Evolutionary conservation across 2,888 invertebrate genomes (phyloP).

Genomic region (Drosophila tanythrix): DNA sequence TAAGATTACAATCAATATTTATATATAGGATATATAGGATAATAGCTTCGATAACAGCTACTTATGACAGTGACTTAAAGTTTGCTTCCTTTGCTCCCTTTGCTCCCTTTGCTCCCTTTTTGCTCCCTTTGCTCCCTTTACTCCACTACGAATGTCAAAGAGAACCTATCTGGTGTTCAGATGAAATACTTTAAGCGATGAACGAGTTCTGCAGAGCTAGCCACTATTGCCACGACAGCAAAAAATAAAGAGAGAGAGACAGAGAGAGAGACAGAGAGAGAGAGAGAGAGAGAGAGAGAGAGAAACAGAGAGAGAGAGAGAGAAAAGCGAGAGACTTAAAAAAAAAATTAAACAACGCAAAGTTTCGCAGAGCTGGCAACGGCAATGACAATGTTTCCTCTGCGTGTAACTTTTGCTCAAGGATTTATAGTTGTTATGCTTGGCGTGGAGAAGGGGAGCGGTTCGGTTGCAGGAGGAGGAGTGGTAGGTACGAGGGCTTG

Average conservation of each 20-base stretch:
- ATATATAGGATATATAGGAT: too few species aligned
- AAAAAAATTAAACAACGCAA: constrained; percentile 53
- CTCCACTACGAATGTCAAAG: neutral
- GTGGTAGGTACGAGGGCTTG: constrained; percentile 6
- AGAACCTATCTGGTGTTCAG: constrained; percentile 1
- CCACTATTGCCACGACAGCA: neutral
- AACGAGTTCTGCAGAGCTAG: neutral
- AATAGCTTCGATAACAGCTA: too few species aligned
- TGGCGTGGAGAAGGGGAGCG: constrained; percentile 2
- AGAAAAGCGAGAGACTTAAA: neutral
- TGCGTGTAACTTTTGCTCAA: constrained; percentile 73
- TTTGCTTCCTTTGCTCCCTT: neutral
- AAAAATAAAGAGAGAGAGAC: neutral
- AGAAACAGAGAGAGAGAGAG: neutral
- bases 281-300: neutral
- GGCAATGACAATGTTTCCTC: constrained; percentile 76
- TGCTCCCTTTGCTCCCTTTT: too few species aligned
- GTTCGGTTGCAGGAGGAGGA: too few species aligned
- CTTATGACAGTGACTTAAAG: too few species aligned
- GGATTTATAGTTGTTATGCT: constrained; percentile 70
- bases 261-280: neutral
- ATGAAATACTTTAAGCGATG: constrained; percentile 10
- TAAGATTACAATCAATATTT: neutral
- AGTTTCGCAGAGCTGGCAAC: constrained; percentile 60
- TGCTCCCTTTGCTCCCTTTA: too few species aligned